Percentiles rank a stretch among this genome's conserved stretches.
phyloP scores from a whole-genome alignment of 2,113 vertebrate species.

The Accipiter cooperii region DNA sequence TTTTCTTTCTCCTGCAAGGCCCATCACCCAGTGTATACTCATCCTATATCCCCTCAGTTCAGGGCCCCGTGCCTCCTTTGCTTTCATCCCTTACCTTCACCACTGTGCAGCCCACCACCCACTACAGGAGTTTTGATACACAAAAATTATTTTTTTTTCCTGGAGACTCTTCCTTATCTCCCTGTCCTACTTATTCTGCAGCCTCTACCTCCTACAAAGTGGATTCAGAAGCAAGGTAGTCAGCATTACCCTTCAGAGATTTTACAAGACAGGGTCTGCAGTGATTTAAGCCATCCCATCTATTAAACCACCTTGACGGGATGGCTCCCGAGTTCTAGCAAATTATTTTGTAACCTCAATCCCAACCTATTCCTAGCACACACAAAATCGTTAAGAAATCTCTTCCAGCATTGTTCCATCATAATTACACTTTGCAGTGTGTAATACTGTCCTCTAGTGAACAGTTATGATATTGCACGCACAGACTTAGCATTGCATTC shows the following conservation, averaged over 20 bases:
- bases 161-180: neutral
- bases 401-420: neutral
- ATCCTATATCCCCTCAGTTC: neutral
- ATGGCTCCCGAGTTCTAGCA: neutral
- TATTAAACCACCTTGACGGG: neutral
- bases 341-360: neutral
- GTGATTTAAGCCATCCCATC: neutral
- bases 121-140: neutral
- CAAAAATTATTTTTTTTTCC: neutral
- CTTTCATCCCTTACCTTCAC: neutral
- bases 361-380: neutral
- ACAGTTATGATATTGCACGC: neutral
- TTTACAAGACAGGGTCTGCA: neutral
- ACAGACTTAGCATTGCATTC: neutral
- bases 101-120: fast-evolving
- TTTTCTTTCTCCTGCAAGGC: neutral
- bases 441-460: constrained; percentile 53
- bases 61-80: neutral
- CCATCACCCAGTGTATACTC: neutral
- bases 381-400: fast-evolving
- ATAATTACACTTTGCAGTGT: neutral
- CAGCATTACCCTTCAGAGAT: neutral
- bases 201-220: neutral
- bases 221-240: neutral
- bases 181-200: neutral